Evolutionary conservation across 2,113 vertebrate species (phyloP).

Genomic region (Tringa solitaria): DNA sequence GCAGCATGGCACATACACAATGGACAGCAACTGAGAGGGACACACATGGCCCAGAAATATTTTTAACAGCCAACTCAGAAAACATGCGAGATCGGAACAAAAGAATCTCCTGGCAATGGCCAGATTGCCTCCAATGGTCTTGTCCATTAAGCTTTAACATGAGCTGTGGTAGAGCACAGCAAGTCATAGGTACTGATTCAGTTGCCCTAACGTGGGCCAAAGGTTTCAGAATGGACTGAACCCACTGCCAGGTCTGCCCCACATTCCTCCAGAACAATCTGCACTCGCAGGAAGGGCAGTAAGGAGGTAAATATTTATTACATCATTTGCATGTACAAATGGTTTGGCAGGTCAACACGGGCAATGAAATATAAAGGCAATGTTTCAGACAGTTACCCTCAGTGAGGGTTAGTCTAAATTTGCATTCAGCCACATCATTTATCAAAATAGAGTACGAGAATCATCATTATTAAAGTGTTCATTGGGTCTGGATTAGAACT

Average conservation of each 20-base stretch:
- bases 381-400: background rate
- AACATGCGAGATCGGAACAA: background rate
- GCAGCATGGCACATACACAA: background rate
- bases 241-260: background rate
- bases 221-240: background rate
- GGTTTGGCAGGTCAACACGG: background rate
- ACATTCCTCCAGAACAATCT: background rate
- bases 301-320: background rate
- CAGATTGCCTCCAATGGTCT: background rate
- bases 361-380: background rate
- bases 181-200: background rate
- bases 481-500: background rate
- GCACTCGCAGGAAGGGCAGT: background rate
- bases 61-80: background rate
- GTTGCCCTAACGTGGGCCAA: background rate
- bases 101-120: background rate
- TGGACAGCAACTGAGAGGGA: background rate
- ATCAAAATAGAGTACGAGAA: background rate
- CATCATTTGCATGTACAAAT: background rate
- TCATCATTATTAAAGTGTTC: background rate
- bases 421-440: background rate
- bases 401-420: background rate
- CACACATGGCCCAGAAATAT: accelerated
- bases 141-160: background rate
- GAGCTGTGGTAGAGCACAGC: background rate